These are phyloP conservation scores for Sturnira hondurensis DNA, from an alignment of 2,113 vertebrate genomes.

Conservation along the genomic window DNA sequence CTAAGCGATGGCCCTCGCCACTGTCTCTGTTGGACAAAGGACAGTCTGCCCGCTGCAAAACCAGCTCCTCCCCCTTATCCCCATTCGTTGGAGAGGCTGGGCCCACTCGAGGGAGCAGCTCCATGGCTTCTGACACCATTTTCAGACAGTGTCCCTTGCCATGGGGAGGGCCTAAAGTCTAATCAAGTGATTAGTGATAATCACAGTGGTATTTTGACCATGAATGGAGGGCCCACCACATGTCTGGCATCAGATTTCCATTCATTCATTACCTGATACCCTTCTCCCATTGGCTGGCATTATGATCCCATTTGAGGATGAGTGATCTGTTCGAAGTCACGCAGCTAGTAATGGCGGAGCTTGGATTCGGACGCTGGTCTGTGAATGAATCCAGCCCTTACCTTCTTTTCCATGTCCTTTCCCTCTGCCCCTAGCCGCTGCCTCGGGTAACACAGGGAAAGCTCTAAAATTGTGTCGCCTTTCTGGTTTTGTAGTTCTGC, in stretches of 20 bases:
- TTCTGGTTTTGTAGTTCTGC: constrained; percentile 82
- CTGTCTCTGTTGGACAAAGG: background rate
- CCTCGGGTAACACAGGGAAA: background rate
- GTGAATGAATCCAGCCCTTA: background rate
- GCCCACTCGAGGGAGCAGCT: background rate
- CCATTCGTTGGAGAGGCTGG: background rate
- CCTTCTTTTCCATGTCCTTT: background rate
- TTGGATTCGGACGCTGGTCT: background rate
- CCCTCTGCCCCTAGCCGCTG: background rate
- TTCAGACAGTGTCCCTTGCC: background rate
- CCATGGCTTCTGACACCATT: background rate
- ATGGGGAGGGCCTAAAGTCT: background rate
- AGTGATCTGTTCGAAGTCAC: background rate
- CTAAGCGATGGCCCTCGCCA: background rate
- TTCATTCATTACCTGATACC: background rate
- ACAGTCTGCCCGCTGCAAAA: background rate
- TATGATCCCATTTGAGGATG: background rate
- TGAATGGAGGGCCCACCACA: background rate
- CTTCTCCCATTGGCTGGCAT: fast-evolving
- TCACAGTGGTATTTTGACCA: background rate
- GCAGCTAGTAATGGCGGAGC: background rate
- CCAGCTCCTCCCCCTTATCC: background rate
- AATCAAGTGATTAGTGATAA: background rate
- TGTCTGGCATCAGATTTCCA: background rate
- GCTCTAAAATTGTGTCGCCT: background rate